Base-by-base conservation (phyloP, 2,888 invertebrate genomes). In the Polylopha cassiicola region DNA sequence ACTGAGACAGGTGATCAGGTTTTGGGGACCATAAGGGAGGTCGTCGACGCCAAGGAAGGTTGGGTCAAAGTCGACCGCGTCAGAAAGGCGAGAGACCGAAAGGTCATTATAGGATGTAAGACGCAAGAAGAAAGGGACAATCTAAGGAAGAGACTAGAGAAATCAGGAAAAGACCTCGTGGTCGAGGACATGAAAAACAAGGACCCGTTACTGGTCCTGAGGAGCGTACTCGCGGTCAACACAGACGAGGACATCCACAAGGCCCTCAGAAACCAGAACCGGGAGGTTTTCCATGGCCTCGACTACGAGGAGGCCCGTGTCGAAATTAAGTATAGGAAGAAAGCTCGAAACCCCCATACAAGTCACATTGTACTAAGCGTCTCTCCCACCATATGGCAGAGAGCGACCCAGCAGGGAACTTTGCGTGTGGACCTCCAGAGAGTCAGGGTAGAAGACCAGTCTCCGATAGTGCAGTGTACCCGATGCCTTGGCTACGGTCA, bases 81-180 rank as follows among this genome's bases (percentile, higher is more conserved):
- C 0, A 37, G 43, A 10, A 49, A 49, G 5, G 34, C 37, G 1
- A 43, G 30, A 24, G 27, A 49, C 21, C 6, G 26, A 5, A 44
- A 43, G 8, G 20, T 49, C 0, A 28, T 46, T 1, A 18, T 48
- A 6, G 26, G 47, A 0, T 39, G 27, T 5, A 11, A 5, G 3
- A 28, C 24, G 2, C 14, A 27, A n/a, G 38, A 15, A 15, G 38
- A 38, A 9, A n/a, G 20, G 13, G 13, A 31, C 11, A 31, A 31
- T 1, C 2, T 13, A 6, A 31, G 21, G 9, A 6, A 16, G 3
- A 3, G 21, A 2, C 7, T 31, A 3, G n/a, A 7, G 1, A 14
- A n/a, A 8, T 5, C 18, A 13, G 31, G 10, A 13, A 6, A 2
- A 4, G 26, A 26, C 14, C 10, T 16, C 5, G n/a, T 17, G 6